These are phyloP conservation scores for Brachypalpus laphriformis DNA, from an alignment of 2,888 invertebrate species.

Conservation along the genomic window DNA sequence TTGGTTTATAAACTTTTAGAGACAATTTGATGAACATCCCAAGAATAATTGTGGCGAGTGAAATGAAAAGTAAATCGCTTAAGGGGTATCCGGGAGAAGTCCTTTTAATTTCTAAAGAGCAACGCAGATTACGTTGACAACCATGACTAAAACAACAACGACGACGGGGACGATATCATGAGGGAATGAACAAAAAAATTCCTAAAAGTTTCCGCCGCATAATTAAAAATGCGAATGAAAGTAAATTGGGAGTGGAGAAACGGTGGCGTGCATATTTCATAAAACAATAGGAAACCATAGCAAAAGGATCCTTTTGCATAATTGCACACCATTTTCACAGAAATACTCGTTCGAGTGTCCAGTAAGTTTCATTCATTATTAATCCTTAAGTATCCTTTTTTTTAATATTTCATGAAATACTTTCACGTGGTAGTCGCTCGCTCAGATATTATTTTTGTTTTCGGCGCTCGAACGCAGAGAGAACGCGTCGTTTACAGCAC, in stretches of 20 bases:
- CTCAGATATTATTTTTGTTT: conserved; percentile 1
- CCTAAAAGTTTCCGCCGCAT: conserved; percentile 9
- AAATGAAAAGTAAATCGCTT: conserved; percentile 35
- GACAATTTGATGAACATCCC: conserved; percentile 9
- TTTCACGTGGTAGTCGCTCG: not conserved
- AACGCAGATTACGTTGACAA: conserved; percentile 25
- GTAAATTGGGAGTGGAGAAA: not conserved
- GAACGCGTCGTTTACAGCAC: not conserved
- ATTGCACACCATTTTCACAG: conserved; percentile 17
- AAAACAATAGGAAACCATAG: conserved; percentile 29
- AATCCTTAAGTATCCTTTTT: conserved; percentile 33
- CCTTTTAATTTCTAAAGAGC: conserved; percentile 35
- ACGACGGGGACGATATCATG: not conserved
- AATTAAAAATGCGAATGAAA: conserved; percentile 41
- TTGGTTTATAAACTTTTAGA: not conserved
- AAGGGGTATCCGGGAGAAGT: conserved; percentile 18
- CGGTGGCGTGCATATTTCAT: not conserved
- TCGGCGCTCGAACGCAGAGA: not conserved
- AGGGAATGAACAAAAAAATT: not conserved
- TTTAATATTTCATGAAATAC: conserved; percentile 56
- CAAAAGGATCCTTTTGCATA: not conserved
- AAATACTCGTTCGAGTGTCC: conserved; percentile 20
- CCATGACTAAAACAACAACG: not conserved
- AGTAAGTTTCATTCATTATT: conserved; percentile 34
- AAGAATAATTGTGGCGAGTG: conserved; percentile 9